phyloP scores from a whole-genome alignment of 37 sponge, comb jelly and placozoan genomes.

The Chondrosia reniformis region DNA sequence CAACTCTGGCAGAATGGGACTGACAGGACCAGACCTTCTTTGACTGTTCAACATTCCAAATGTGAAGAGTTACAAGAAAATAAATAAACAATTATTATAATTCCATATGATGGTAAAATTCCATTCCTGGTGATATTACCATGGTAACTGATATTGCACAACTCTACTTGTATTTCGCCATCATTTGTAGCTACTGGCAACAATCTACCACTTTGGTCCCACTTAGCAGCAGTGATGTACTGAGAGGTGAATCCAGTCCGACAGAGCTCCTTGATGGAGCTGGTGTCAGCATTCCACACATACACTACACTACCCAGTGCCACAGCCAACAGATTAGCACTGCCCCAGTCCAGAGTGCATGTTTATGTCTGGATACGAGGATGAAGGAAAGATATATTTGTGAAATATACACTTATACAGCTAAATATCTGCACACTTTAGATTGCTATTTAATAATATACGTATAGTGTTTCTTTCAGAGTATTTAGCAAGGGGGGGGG shows the following conservation, averaged over 20 bases:
- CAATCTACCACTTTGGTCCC: constrained; percentile 57
- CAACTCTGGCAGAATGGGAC: constrained; percentile 62
- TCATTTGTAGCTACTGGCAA: constrained; percentile 75
- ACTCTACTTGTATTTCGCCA: constrained; percentile 75
- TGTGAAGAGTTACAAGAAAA: too few species aligned
- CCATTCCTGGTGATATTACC: background rate
- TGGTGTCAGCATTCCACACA: constrained; percentile 69
- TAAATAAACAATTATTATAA: too few species aligned
- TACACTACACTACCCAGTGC: constrained; percentile 75
- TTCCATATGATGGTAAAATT: background rate
- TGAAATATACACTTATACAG: too few species aligned
- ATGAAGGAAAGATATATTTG: too few species aligned
- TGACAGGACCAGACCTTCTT: constrained; percentile 56
- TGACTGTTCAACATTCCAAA: constrained; percentile 77
- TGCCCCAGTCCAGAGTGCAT: constrained; percentile 91
- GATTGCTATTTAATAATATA: too few species aligned
- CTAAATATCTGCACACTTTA: too few species aligned
- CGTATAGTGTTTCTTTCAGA: too few species aligned
- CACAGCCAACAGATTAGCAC: constrained; percentile 56
- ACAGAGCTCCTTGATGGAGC: constrained; percentile 40
- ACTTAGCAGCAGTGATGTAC: constrained; percentile 55
- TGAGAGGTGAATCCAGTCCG: background rate
- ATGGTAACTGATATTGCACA: too few species aligned
- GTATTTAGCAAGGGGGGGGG: too few species aligned
- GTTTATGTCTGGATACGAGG: too few species aligned